phyloP scores from a whole-genome alignment of 2,113 vertebrate species.

The Alosa alosa region DNA sequence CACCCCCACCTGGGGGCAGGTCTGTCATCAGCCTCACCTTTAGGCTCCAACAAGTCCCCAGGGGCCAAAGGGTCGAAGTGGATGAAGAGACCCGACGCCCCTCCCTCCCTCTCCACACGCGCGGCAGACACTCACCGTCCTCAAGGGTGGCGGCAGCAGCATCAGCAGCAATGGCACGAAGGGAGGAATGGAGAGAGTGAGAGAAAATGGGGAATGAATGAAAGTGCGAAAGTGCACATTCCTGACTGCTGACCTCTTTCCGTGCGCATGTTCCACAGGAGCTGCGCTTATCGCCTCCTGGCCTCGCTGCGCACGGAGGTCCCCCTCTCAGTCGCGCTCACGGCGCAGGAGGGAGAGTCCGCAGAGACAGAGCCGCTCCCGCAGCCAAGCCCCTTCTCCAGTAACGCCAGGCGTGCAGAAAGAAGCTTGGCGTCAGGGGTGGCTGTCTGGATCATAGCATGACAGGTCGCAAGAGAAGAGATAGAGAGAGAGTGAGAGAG shows the following conservation, averaged over 20 bases:
- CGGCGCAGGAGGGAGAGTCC: not conserved
- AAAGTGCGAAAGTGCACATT: not conserved
- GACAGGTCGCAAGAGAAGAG: conserved; percentile 30
- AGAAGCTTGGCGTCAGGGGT: conserved; percentile 43
- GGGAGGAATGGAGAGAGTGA: not conserved
- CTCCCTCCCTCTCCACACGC: not conserved
- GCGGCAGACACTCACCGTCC: not conserved
- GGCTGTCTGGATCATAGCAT: conserved; percentile 30
- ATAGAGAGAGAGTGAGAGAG: not conserved
- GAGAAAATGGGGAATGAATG: not conserved
- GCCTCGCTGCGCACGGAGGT: not conserved
- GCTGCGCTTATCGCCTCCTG: conserved; percentile 2
- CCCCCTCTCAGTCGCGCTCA: not conserved
- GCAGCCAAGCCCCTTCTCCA: conserved; percentile 28
- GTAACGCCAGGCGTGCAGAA: conserved; percentile 25
- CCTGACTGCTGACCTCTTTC: not conserved
- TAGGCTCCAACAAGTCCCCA: not conserved
- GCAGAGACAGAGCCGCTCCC: conserved; percentile 4
- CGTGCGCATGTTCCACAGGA: not conserved
- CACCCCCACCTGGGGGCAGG: not conserved
- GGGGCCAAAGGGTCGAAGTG: not conserved
- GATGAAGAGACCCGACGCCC: not conserved
- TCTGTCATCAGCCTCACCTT: conserved; percentile 9
- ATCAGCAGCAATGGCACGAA: no score
- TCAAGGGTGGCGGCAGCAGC: not conserved